Evolutionary conservation across 2,797 vertebrate species (phyloP), one percentile per base, ranked within the genome.

Genomic region (Notolepis coatsorum): DNA sequence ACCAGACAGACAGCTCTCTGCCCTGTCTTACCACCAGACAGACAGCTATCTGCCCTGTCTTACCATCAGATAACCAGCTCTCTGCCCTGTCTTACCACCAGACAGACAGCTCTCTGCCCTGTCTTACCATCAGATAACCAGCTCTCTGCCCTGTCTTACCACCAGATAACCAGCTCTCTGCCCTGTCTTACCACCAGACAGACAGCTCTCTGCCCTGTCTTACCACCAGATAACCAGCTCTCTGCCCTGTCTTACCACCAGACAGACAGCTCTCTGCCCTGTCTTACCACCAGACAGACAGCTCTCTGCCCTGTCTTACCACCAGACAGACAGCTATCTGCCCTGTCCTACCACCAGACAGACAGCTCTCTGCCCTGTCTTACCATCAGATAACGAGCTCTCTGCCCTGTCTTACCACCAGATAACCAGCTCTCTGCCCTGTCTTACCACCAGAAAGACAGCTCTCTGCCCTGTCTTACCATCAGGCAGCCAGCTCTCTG

Each of bases 381-480:
- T n/a, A n/a, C n/a, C n/a, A n/a, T n/a, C n/a, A n/a, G n/a, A n/a
- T n/a, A n/a, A n/a, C n/a, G n/a, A n/a, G n/a, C n/a, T n/a, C n/a
- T n/a, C n/a, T n/a, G 56, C 8, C 64, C 84, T 90, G 89, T 91
- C 89, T 87, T 69, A 84, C 86, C 80, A 77, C 51, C 66, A 49
- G 30, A 38, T 51, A 59, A 61, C 33, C 37, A 53, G 62, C 58
- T 31, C n/a, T n/a, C n/a, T n/a, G n/a, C n/a, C n/a, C 84, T 90
- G 89, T 91, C 89, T 87, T 69, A 84, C 86, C 80, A 77, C 51
- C 66, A 49, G 30, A 38, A 51, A 59, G 63, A 30, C 37, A 53
- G 62, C 58, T 31, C n/a, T n/a, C n/a, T n/a, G 56, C 8, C 64
- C 84, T 90, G 89, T 91, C 89, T 87, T 69, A 84, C 86, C 80